Base-by-base conservation (phyloP, 2,888 invertebrate species). In the Heliothis peltigera region DNA sequence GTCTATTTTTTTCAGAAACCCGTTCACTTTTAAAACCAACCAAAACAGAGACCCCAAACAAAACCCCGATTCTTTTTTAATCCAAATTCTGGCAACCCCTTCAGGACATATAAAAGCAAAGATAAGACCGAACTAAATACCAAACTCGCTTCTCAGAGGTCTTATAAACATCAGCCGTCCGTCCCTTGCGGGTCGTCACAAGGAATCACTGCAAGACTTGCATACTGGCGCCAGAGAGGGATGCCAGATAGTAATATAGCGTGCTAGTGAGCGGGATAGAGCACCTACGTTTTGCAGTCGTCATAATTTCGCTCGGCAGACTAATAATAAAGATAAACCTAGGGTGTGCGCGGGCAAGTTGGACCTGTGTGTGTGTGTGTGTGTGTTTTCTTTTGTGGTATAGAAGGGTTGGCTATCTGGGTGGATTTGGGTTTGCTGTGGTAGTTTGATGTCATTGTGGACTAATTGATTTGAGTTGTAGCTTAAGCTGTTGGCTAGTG, bases 221-320 rank as follows among this genome's bases (percentile, higher is more conserved):
- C 87, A 89, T 84, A 82, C 83, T 81, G 77, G 83, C 43, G 85
- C 52, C 48, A 39, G 84, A 90, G 8, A 46, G 80, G 66, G 90
- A 88, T 53, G 53, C 69, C n/a, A 48, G 12, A 70, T 80, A 35
- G 54, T 48, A 25, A 48, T 43, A 44, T 8, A 21, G 18, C 4
- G 0, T 6, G 28, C 21, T 84, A 18, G 51, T 28, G 90, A 92
- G 66, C 74, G 84, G 74, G 92, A 89, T 64, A 67, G 82, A 68
- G 46, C 63, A 73, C 72, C 89, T 88, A 90, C 89, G 90, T 92
- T 91, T 92, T 95, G 95, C 95, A 95, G 95, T 95, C 92, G 95
- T 95, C 95, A 95, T 95, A 95, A 95, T 95, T 95, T 95, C 91
- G 91, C 93, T 91, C 91, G 90, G 93, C 92, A 92, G 95, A 95